A percentile compares a stretch with the other conserved stretches of the same genome.
phyloP scores from a whole-genome alignment of 1,140 invertebrate genomes.

The Nylanderia fulva region DNA sequence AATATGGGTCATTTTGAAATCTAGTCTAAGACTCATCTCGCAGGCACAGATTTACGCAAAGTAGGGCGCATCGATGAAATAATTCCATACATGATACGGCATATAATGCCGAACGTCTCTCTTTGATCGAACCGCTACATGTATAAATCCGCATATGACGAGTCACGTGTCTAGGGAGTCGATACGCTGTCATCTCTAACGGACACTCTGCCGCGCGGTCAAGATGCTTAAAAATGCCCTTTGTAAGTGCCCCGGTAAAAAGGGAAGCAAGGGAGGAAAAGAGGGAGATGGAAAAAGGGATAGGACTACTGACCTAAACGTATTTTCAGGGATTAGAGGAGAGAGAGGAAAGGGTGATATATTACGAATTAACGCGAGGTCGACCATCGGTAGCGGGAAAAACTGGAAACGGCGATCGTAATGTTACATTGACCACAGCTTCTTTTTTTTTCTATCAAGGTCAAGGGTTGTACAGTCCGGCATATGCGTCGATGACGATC shows the following conservation, averaged over 20 bases:
- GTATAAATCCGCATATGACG: background rate
- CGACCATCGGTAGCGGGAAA: constrained; percentile 44
- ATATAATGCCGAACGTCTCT: background rate
- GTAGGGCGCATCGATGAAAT: background rate
- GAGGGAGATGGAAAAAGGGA: too few relatives aligned
- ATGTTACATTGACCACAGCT: background rate
- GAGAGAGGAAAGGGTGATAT: constrained; percentile 16
- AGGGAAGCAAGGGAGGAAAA: background rate
- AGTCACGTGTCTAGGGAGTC: constrained; percentile 29
- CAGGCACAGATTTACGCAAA: background rate
- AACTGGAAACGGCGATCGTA: constrained; percentile 30
- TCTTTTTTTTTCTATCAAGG: background rate
- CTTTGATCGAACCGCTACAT: background rate
- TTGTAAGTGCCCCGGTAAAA: constrained; percentile 17
- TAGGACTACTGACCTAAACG: too few relatives aligned
- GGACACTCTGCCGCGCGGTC: constrained; percentile 6
- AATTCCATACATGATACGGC: background rate
- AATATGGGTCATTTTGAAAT: constrained; percentile 22
- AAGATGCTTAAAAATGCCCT: constrained; percentile 56
- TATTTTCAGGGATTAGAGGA: background rate
- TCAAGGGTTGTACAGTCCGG: constrained; percentile 20
- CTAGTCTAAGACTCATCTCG: background rate
- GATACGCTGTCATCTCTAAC: constrained; percentile 3
- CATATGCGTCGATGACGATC: constrained; percentile 32
- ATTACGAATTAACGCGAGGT: constrained; percentile 41